phyloP scores from a whole-genome alignment of 2,113 vertebrate genomes.

The Pheucticus melanocephalus region DNA sequence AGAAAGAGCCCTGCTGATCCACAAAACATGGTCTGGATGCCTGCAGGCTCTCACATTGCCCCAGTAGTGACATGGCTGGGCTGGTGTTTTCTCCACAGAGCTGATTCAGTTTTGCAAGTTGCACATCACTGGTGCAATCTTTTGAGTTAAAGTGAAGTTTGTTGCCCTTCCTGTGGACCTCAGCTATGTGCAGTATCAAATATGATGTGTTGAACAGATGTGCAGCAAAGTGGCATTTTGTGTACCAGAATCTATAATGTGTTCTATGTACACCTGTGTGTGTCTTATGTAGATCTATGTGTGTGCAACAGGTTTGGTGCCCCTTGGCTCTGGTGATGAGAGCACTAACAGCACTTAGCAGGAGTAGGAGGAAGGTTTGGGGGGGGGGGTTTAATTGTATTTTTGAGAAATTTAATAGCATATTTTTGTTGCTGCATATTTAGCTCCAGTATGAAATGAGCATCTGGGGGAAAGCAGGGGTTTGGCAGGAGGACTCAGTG shows the following conservation, averaged over 20 bases:
- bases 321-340: neutral
- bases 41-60: neutral
- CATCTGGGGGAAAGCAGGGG: neutral
- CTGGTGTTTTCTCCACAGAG: neutral
- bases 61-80: neutral
- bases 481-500: neutral
- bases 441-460: neutral
- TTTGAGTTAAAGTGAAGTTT: neutral
- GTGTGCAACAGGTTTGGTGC: neutral
- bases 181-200: neutral
- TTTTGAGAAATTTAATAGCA: neutral
- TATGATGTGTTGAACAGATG: fast-evolving
- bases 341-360: neutral
- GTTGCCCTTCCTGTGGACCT: neutral
- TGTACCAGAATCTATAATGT: neutral
- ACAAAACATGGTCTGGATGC: neutral
- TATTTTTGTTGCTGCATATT: neutral
- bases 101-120: neutral
- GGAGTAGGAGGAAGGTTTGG: neutral
- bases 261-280: fast-evolving
- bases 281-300: neutral
- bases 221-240: neutral
- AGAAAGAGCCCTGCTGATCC: neutral
- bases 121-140: neutral
- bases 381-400: neutral